Evolutionary conservation across 2,113 vertebrate species (phyloP).

Genomic region (Bubalus kerabau): DNA sequence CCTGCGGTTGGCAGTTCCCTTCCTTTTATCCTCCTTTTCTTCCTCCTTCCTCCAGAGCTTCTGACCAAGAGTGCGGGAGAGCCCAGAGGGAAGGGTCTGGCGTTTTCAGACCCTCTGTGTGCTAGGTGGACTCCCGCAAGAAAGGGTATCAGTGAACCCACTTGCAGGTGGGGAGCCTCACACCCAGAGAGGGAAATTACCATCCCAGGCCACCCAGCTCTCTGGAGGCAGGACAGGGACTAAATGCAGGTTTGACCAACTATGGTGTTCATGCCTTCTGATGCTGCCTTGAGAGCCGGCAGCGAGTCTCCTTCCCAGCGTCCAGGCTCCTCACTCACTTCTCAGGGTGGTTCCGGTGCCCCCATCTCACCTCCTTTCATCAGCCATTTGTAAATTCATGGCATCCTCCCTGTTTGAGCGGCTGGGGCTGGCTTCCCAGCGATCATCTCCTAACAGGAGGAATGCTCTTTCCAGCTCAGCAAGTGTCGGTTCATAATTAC

Average conservation of each 20-base stretch:
- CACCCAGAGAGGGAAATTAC: not conserved
- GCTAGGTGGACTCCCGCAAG: not conserved
- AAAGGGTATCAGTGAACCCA: not conserved
- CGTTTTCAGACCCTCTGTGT: not conserved
- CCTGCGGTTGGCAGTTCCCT: not conserved
- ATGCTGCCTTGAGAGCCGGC: not conserved
- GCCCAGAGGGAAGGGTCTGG: not conserved
- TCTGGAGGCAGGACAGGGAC: not conserved
- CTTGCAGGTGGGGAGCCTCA: not conserved
- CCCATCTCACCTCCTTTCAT: not conserved
- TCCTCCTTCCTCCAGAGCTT: not conserved
- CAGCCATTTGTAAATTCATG: not conserved
- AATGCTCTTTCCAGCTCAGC: not conserved
- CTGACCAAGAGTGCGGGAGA: not conserved
- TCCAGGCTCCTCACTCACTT: not conserved
- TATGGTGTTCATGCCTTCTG: not conserved
- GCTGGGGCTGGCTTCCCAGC: not conserved
- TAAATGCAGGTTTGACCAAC: rapidly evolving
- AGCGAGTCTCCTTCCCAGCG: rapidly evolving
- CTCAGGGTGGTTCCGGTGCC: too few species aligned
- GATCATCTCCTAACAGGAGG: not conserved
- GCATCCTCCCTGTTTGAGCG: not conserved
- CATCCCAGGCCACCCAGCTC: not conserved
- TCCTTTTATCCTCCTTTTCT: not conserved
- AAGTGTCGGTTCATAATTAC: not conserved